Evolutionary conservation across 2,888 invertebrate genomes (phyloP).

Genomic region (Eulithis testata): DNA sequence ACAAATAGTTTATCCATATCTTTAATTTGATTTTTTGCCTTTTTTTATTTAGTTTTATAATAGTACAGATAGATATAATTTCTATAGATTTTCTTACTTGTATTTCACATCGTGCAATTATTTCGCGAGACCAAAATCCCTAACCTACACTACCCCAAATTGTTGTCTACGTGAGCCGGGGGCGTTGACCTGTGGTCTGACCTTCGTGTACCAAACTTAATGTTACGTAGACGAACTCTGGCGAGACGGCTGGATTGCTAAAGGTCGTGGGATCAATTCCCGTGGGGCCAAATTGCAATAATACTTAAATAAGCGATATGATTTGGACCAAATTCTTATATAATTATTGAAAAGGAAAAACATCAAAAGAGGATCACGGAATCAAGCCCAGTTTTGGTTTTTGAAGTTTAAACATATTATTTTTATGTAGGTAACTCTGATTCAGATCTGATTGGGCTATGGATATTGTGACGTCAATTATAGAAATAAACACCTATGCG

Average conservation of each 20-base stretch:
- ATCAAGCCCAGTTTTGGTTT: too few species aligned
- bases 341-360: neutral
- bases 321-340: neutral
- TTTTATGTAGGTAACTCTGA: too few species aligned
- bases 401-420: too few species aligned
- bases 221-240: constrained; percentile 9
- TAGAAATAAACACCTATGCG: too few species aligned
- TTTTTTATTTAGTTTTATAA: too few species aligned
- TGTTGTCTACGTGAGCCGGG: constrained; percentile 14
- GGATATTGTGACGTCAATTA: too few species aligned
- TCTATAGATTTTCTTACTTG: too few species aligned
- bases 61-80: too few species aligned
- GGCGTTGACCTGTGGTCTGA: constrained; percentile 16
- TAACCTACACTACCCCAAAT: constrained; percentile 15
- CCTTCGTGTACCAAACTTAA: constrained; percentile 15
- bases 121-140: constrained; percentile 7
- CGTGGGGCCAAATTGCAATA: neutral
- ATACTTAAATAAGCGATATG: neutral
- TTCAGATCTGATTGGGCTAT: too few species aligned
- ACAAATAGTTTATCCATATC: too few species aligned
- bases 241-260: neutral
- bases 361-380: too few species aligned
- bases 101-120: constrained; percentile 3
- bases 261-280: constrained; percentile 20
- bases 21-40: too few species aligned